A percentile compares a stretch with the other conserved stretches of the same genome.
Evolutionary conservation across 2,113 vertebrate species (phyloP).

Genomic region (Theropithecus gelada): DNA sequence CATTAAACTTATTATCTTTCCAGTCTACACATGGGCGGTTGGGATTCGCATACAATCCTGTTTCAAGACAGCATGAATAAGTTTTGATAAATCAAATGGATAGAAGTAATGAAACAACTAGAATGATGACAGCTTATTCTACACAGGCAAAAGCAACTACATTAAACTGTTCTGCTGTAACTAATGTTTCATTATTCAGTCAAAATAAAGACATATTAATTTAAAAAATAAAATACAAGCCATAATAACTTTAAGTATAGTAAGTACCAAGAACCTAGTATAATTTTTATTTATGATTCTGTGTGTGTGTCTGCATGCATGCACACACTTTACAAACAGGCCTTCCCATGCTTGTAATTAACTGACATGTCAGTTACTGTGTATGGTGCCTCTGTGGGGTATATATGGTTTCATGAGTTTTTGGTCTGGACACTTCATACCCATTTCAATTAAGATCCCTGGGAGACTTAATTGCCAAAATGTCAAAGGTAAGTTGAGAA

Average conservation of each 20-base stretch:
- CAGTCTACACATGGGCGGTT: fast-evolving
- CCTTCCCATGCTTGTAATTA: background rate
- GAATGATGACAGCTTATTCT: background rate
- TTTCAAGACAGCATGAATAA: background rate
- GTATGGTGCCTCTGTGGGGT: background rate
- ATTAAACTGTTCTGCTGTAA: background rate
- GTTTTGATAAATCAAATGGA: background rate
- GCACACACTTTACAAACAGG: background rate
- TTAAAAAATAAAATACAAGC: background rate
- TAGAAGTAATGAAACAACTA: background rate
- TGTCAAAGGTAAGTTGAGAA: conserved; percentile 79
- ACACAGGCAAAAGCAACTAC: background rate
- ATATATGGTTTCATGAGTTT: conserved; percentile 48
- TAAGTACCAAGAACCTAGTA: background rate
- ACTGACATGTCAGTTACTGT: background rate
- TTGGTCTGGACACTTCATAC: conserved; percentile 49
- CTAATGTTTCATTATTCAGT: background rate
- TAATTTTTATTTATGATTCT: background rate
- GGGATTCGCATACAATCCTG: background rate
- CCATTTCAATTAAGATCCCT: conserved; percentile 66
- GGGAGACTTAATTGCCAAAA: conserved; percentile 74
- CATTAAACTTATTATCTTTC: background rate
- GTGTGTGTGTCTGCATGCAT: background rate
- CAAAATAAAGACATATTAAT: background rate
- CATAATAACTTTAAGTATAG: background rate